Evolutionary conservation across 2,888 invertebrate species (phyloP).

Genomic region (Gastrophysa polygoni): DNA sequence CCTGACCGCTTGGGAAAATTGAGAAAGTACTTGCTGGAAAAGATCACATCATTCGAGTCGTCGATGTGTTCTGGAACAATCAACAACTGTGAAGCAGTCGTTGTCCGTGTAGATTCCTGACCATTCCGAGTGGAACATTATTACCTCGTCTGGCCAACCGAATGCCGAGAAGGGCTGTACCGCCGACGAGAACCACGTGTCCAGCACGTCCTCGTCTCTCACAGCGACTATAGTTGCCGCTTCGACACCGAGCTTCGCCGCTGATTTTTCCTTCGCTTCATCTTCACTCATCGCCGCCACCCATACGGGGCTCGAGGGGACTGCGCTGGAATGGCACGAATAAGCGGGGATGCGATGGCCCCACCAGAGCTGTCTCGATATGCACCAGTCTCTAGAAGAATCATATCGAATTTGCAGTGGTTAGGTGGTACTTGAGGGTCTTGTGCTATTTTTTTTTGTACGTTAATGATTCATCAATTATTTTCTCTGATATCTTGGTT

Average conservation of each 20-base stretch:
- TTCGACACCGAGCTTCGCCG: slow-evolving; percentile 64
- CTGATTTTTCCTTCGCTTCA: slow-evolving; percentile 82
- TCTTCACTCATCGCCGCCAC: slow-evolving; percentile 61
- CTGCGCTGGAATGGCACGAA: slow-evolving; percentile 41
- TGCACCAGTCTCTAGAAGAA: slow-evolving; percentile 89
- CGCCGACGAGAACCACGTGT: slow-evolving; percentile 99
- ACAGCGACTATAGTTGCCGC: slow-evolving; percentile 63
- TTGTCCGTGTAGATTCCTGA: too few species aligned
- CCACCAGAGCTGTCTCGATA: slow-evolving; percentile 99
- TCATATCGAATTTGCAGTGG: too few species aligned
- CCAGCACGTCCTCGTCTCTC: slow-evolving; percentile 95
- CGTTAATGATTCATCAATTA: too few species aligned
- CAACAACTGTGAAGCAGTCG: too few species aligned
- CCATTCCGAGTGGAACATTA: too few species aligned
- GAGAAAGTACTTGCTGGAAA: too few species aligned
- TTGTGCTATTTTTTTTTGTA: too few species aligned
- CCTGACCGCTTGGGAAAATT: too few species aligned
- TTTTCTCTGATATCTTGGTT: too few species aligned
- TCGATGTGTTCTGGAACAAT: too few species aligned
- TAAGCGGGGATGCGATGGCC: slow-evolving; percentile 98
- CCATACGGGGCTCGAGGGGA: slow-evolving; percentile 43
- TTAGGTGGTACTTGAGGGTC: too few species aligned
- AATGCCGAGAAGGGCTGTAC: slow-evolving; percentile 96
- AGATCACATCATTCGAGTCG: too few species aligned
- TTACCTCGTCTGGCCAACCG: slow-evolving; percentile 88